Evolutionary conservation across 2,113 vertebrate genomes (phyloP), one percentile per base, ranked within the genome.

Genomic region (Salvator merianae): DNA sequence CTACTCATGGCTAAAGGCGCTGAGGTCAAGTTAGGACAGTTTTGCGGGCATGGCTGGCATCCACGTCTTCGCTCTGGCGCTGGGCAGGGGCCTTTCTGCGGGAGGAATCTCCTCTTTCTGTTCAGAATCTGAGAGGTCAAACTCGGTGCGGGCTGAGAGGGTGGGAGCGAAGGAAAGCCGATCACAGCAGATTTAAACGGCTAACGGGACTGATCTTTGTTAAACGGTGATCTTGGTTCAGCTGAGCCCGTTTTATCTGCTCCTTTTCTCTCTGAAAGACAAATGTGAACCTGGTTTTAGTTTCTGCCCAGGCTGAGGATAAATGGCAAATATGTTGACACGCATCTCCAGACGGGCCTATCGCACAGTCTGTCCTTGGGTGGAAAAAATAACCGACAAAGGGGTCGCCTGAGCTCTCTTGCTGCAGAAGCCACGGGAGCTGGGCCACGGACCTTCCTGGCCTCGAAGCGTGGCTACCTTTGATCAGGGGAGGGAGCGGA

Each of bases 331-430:
- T 62, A 65, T 43, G 36, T 30, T 66, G 71, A 26, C 10, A 4
- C 70, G 65, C 36, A 71, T 62, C 65, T n/a, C 43, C 7, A 1
- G 2, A 47, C 12, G 12, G 34, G 47, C 74, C 55, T 71, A 62
- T 69, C 36, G 32, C 32, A 2, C 2, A 14, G n/a, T 26, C 20
- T 2, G 84, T 12, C 78, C 32, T 50, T 3, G 14, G 43, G 0
- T 4, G 5, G 22, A 59, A 3, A 0, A 1, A 5, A 0, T 0
- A 40, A 30, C 5, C 18, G 1, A 28, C 38, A 0, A 26, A 4
- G 24, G 24, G 1, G 0, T 70, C 28, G 26, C 22, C 2, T 63
- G 53, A 47, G 36, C 7, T 40, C 30, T 12, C 3, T 2, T n/a
- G 86, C 73, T 83, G 24, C 34, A 68, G 43, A 53, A 0, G 0